Evolutionary conservation across 2,797 vertebrate species (phyloP), one percentile per base, ranked within the genome.

Genomic region (Pseudomugil tenellus): DNA sequence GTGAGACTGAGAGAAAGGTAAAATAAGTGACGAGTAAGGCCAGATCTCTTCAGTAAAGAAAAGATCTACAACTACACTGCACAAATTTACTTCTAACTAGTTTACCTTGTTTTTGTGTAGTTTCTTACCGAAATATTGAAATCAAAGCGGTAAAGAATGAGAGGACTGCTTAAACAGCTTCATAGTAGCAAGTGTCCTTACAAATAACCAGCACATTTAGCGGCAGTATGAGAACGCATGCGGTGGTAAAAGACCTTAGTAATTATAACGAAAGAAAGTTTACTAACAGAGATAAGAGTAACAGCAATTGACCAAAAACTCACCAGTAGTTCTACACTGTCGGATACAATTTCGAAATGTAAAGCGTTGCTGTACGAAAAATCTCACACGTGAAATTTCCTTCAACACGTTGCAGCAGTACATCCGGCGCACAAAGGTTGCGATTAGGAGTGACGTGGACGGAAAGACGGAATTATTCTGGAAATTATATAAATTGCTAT

Each of bases 301-400:
- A 1, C 0, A 31, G 14, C 1, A 35, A 19, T 1, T 48, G 0
- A 35, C n/a, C 6, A 51, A 3, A 73, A 43, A 39, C 14, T 90
- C 58, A 92, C 89, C 69, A 5, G 51, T 26, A 11, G 67, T 29
- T 8, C 4, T 29, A 29, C 4, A 60, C 13, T 66, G 58, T 70
- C 39, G 13, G 43, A 57, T 21, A 43, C 48, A 29, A 68, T 1
- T 59, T 52, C 23, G 43, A 19, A 37, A 3, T 14, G 6, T 23
- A 23, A 34, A n/a, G 28, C 35, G 14, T 23, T 14, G 61, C 9
- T 25, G 12, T 28, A 65, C 23, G 26, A 55, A 66, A 69, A 70
- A 19, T 6, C 31, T 9, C 76, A 88, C 91, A 90, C 85, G 91
- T 92, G 91, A 90, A 84, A 29, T 61, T 79, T 56, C 1, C 68